Base-by-base conservation (phyloP, 1,140 invertebrate genomes). In the Drosophila rufa region DNA sequence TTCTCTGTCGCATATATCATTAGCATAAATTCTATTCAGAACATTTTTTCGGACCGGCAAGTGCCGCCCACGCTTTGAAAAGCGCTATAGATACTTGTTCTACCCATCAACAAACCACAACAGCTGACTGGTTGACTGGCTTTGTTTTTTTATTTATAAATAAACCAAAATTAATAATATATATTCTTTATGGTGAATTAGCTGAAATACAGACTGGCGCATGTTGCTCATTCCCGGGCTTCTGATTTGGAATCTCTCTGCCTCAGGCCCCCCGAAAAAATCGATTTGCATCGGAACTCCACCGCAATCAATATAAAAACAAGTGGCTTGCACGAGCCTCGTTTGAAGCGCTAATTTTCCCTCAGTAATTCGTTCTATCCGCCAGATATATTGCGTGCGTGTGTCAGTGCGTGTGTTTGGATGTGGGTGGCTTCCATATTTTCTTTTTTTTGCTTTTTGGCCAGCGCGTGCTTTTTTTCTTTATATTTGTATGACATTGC, bases 401-500 rank as follows among this genome's bases (percentile, higher is more conserved):
- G 58, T 64, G 50, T 55, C 57, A 14, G 70, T 65, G 74, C 74
- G 74, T 76, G 60, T 75, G 33, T 22, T 50, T 38, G 50, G 43
- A 48, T 75, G 71, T 75, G 71, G 71, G 71, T 75, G 70, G 69
- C 53, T 50, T 62, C 50, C 30, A 73, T n/a, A 73, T 48, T 58
- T 40, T 73, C 3, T 71, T 64, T 61, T 53, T 66, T 51, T 30
- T 17, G 55, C 51, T 64, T 48, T 69, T 85, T 50, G 51, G 78
- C 40, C 65, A 69, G 83, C 77, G 83, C 83, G 83, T 82, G 83
- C 69, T 82, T 85, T 66, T 77, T 64, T 82, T 87, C 82, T 82
- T 82, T 86, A 87, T 86, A 86, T 82, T 86, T 87, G 83, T 87
- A 86, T 86, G 83, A 86, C 83, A 86, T 86, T 86, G 83, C 79